Base-by-base conservation (phyloP, 2,888 invertebrate genomes). In the Lysandra coridon region DNA sequence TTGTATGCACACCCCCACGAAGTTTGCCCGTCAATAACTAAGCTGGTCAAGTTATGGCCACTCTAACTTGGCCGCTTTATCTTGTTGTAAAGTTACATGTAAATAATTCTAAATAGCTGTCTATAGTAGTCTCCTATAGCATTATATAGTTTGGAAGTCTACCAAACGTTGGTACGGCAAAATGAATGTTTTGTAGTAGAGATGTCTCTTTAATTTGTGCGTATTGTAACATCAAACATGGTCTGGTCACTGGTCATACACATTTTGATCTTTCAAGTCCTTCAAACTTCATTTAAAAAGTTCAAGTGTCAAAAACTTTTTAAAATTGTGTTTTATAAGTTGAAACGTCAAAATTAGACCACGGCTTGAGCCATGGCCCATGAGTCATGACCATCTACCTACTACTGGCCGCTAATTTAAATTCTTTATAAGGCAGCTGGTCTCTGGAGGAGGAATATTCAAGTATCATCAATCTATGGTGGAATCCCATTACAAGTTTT, bases 21-120 rank as follows among this genome's bases (percentile, higher is more conserved):
- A 64, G 78, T 78, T 78, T 37, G 64, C 23, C 62, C 40, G 60
- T 60, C 60, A 78, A 78, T 78, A 78, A 78, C n/a, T 64, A 78
- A 60, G 23, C 17, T 37, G 74, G 64, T 69, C 69, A 69, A 37
- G 33, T 37, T 33, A 69, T 69, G 69, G 33, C 69, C 33, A 69
- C 69, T 64, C 12, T 30, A 69, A 33, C 69, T 69, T 69, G 69
- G 30, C 33, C 12, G 69, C 69, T 69, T 69, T 69, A 69, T 69
- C 69, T 62, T 69, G 64, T 12, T 37, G 30, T 64, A 30, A 69
- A 69, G 12, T 69, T 33, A 37, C 49, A 69, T 69, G 69, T 69
- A 69, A 33, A 30, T 64, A 69, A 69, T 17, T 33, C 33, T 69
- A 14, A 69, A 69, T 17, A 4, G 30, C 14, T 4, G 30, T 14